Conservation (phyloP, 2,888 invertebrate genomes). For the Blera fallax region DNA sequence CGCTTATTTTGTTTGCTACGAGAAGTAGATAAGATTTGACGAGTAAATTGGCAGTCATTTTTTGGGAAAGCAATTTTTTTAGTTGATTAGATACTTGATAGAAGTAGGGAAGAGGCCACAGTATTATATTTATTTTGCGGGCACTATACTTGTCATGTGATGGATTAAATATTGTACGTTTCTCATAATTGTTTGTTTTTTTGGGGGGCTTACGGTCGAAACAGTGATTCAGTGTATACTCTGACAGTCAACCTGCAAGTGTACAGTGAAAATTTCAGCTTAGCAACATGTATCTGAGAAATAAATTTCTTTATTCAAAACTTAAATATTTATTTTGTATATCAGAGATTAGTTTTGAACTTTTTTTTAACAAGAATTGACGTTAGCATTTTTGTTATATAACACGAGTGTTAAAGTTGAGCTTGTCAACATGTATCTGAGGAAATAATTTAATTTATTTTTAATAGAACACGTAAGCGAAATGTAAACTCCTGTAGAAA, state of each 20-base stretch:
- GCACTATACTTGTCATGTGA: conserved; percentile 24
- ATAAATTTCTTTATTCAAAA: neutral
- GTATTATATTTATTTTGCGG: neutral
- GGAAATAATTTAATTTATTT: no score
- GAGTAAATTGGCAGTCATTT: conserved; percentile 31
- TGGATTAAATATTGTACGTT: neutral
- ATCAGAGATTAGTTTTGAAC: no score
- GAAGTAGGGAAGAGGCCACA: neutral
- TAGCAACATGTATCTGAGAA: conserved; percentile 13
- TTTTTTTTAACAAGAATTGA: no score
- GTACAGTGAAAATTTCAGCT: neutral
- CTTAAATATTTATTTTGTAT: no score
- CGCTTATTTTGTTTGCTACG: neutral
- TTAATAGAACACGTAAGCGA: no score
- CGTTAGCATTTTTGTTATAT: no score
- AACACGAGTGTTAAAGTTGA: no score
- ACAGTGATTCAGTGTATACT: neutral
- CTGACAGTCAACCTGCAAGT: neutral
- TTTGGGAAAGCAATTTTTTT: neutral
- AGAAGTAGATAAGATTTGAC: conserved; percentile 37
- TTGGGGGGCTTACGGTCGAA: neutral
- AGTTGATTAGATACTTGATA: conserved; percentile 32
- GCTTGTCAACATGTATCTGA: no score
- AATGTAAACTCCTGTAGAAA: no score
- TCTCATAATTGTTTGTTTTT: neutral